Evolutionary conservation across 2,797 vertebrate species (phyloP).

Genomic region (Malacoctenus gilli): DNA sequence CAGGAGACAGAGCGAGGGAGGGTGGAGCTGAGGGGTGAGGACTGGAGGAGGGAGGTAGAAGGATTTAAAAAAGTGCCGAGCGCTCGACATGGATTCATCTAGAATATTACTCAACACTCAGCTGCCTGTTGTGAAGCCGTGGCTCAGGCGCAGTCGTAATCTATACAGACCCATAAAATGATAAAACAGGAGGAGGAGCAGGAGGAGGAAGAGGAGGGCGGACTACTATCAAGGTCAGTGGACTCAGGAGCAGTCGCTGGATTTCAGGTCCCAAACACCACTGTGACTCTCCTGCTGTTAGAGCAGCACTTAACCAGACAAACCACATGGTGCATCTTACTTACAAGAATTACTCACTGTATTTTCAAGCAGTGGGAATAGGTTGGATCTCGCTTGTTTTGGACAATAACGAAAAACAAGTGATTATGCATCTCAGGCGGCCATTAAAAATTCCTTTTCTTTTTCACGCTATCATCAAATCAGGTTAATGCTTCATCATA

Average conservation of each 20-base stretch:
- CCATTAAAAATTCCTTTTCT: no score
- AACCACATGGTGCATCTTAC: no score
- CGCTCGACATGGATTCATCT: constrained; percentile 42
- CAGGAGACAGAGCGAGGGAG: constrained; percentile 45
- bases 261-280: constrained; percentile 1
- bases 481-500: background rate
- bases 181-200: constrained; percentile 7
- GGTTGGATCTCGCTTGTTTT: no score
- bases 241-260: background rate
- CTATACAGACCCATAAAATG: constrained; percentile 15
- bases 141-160: constrained; percentile 30
- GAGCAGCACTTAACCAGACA: background rate
- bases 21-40: constrained; percentile 49
- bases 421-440: no score
- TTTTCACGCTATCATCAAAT: no score
- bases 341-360: no score
- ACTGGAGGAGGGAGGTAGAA: constrained; percentile 34
- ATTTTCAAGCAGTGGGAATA: no score
- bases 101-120: constrained; percentile 54
- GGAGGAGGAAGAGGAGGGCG: background rate
- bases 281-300: constrained; percentile 5
- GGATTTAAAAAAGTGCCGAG: constrained; percentile 46
- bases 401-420: no score
- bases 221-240: constrained; percentile 21
- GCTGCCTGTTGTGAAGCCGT: constrained; percentile 24